Conservation (phyloP, 1,140 invertebrate species). For the Drosophila azteca region DNA sequence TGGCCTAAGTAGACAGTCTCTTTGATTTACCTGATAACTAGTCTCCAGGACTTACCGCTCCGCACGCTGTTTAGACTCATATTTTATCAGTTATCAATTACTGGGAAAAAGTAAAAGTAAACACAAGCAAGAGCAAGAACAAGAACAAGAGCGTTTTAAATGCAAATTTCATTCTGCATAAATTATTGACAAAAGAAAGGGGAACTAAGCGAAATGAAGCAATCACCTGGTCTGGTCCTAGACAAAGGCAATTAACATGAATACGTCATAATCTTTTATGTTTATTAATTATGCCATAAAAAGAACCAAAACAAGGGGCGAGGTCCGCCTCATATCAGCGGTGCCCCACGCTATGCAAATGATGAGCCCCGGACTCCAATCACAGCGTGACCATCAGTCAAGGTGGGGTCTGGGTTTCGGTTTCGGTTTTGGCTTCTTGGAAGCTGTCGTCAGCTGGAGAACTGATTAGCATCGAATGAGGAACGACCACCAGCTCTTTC, state of each 20-base stretch:
- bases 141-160: constrained; percentile 51
- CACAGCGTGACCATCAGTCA: constrained; percentile 20
- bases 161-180: constrained; percentile 75
- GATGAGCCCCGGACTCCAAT: constrained; percentile 9
- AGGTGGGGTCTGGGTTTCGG: too few relatives aligned
- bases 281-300: constrained; percentile 68
- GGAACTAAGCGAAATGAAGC: constrained; percentile 46
- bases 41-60: constrained; percentile 4
- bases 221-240: constrained; percentile 47
- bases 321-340: not conserved
- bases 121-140: constrained; percentile 20
- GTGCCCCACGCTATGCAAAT: constrained; percentile 35
- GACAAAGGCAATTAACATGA: constrained; percentile 65
- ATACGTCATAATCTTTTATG: constrained; percentile 73
- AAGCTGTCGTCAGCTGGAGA: constrained; percentile 43
- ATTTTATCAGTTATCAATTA: constrained; percentile 34
- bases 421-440: constrained; percentile 29
- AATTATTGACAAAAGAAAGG: constrained; percentile 51
- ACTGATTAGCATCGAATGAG: constrained; percentile 27
- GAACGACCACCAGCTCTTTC: constrained; percentile 25
- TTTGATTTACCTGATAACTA: constrained; percentile 43
- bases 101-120: constrained; percentile 69
- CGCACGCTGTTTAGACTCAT: constrained; percentile 8
- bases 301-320: constrained; percentile 2
- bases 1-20: constrained; percentile 64